phyloP scores from a whole-genome alignment of 2,113 vertebrate genomes.

The Sialia sialis region DNA sequence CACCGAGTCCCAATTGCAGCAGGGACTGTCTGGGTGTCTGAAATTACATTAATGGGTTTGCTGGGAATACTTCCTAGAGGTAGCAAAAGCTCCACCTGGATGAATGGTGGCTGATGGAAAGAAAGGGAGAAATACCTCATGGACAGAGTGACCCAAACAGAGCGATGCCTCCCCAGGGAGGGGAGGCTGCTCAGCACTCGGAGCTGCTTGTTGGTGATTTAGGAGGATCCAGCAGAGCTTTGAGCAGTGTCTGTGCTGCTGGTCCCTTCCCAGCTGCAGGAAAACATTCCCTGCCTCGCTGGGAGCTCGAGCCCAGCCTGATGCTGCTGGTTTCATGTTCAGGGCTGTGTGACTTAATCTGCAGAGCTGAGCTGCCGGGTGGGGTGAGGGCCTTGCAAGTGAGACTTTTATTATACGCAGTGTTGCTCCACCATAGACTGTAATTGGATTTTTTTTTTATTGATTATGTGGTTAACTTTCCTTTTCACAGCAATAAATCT shows the following conservation, averaged over 20 bases:
- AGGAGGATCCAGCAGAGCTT: not conserved
- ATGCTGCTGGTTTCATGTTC: not conserved
- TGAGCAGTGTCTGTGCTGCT: not conserved
- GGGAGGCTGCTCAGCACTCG: not conserved
- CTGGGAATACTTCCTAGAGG: not conserved
- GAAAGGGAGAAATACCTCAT: not conserved
- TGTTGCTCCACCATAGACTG: constrained; percentile 1
- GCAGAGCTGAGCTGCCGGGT: not conserved
- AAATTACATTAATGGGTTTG: not conserved
- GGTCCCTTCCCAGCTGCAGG: not conserved
- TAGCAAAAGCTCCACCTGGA: not conserved
- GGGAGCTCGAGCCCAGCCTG: not conserved
- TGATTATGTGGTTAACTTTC: constrained; percentile 69
- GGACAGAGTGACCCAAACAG: not conserved
- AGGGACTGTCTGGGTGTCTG: not conserved
- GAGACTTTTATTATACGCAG: constrained; percentile 39
- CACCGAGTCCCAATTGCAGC: not conserved
- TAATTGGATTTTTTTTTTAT: constrained; percentile 64
- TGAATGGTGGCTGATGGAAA: not conserved
- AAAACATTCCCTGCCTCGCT: not conserved
- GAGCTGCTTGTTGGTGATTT: not conserved
- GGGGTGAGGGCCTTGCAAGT: constrained; percentile 8
- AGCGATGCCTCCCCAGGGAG: not conserved
- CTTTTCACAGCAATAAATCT: constrained; percentile 60
- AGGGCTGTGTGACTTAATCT: not conserved